Conservation (phyloP, 2,113 vertebrate genomes). For the Enhydra lutris region DNA sequence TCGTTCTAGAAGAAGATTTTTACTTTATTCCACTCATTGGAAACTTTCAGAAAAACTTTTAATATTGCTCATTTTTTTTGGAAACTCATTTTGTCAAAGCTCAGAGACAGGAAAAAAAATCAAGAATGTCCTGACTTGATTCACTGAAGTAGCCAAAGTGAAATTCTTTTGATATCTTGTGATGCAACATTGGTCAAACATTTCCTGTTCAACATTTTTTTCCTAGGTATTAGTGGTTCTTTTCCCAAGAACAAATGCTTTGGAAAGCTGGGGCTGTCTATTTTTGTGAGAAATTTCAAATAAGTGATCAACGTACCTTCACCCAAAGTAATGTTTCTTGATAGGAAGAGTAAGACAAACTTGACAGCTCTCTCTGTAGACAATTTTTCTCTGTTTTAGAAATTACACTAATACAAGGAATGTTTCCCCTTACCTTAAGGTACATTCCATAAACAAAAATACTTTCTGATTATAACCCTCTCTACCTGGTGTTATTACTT, state of each 20-base stretch:
- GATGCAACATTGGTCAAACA: conserved; percentile 83
- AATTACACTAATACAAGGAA: conserved; percentile 52
- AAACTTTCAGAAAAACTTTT: conserved; percentile 34
- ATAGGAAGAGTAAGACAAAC: conserved; percentile 10
- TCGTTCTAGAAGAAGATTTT: conserved; percentile 54
- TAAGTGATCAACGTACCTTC: conserved; percentile 36
- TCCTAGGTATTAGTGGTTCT: conserved; percentile 68
- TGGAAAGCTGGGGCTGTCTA: conserved; percentile 55
- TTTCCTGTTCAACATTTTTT: conserved; percentile 81
- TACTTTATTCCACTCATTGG: conserved; percentile 45
- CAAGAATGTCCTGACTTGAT: conserved; percentile 58
- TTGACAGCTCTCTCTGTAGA: background rate
- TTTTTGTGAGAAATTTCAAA: conserved; percentile 65
- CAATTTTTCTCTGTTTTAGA: conserved; percentile 62
- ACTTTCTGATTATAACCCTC: conserved; percentile 76
- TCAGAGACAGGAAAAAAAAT: conserved; percentile 31
- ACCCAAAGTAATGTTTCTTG: background rate
- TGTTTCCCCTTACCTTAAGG: conserved; percentile 36
- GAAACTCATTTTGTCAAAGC: background rate
- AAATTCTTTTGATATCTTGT: conserved; percentile 84
- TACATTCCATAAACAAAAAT: conserved; percentile 77
- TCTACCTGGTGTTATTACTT: conserved; percentile 67
- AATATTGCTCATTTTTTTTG: background rate
- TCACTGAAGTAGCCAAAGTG: conserved; percentile 75
- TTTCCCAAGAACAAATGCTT: conserved; percentile 77